Evolutionary conservation across 2,113 vertebrate species (phyloP), one percentile per base, ranked within the genome.

Genomic region (Nerophis ophidion): DNA sequence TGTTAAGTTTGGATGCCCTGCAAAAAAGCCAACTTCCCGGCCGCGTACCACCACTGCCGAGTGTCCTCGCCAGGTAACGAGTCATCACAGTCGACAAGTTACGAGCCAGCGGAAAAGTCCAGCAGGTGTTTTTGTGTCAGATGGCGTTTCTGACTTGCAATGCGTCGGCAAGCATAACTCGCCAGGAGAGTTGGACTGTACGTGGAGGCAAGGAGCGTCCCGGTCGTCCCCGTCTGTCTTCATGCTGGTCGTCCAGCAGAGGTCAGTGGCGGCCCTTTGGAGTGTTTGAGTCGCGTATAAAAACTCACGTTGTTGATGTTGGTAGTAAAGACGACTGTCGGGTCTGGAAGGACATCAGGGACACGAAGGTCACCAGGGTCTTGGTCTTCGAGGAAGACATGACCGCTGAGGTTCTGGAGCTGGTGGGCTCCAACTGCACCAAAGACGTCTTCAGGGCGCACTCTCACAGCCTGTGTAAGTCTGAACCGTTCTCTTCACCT

Each of bases 391-490:
- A 6, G 5, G 1, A 13, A 0, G 1, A 6, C 7, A 17, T 56
- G 38, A 56, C 54, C 10, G 54, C 12, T 7, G n/a, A 56, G 36
- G 36, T 56, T 56, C 36, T 56, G 36, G 38, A 42, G 13, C 54
- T 42, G 16, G 16, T 42, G n/a, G 54, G 54, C 11, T 17, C 38
- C 54, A 5, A 40, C 3, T 56, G 54, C 36, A 42, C 35, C 54
- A 42, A 56, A 56, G 16, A 42, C 12, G 12, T 13, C 36, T 12
- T 56, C 36, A 42, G 5, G 8, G 16, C 16, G 10, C 36, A 7
- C 38, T 2, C 10, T 5, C 11, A 6, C n/a, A 19, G 12, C 38
- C 54, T 56, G 16, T 4, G 54, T 56, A 9, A 42, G 54, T 56
- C 17, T n/a, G 16, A 16, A 34, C 33, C 8, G n/a, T 14, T n/a